Conservation (phyloP, 2,113 vertebrate genomes). For the Baryphthengus martii region DNA sequence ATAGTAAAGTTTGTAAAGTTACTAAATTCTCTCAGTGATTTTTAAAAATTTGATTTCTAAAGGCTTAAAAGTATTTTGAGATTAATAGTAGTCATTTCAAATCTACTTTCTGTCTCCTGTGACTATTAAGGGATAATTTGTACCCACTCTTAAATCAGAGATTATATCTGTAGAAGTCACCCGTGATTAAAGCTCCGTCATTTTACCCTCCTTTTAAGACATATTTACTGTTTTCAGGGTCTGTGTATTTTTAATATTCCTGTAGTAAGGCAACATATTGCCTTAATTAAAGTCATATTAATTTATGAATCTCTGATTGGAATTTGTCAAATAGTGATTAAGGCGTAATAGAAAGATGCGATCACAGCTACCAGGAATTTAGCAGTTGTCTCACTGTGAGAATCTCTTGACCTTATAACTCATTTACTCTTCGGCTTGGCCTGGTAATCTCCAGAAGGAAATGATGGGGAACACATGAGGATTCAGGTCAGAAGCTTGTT, state of each 20-base stretch:
- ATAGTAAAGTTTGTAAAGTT: background rate
- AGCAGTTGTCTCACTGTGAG: slow-evolving; percentile 64
- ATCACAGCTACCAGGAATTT: slow-evolving; percentile 62
- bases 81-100: background rate
- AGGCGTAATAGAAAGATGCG: slow-evolving; percentile 50
- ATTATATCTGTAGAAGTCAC: background rate
- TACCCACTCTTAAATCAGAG: background rate
- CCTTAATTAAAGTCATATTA: slow-evolving; percentile 65
- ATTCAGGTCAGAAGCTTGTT: slow-evolving; percentile 64
- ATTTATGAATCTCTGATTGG: slow-evolving; percentile 54
- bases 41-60: background rate
- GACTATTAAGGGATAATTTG: background rate
- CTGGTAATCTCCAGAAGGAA: slow-evolving; percentile 68
- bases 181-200: background rate
- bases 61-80: background rate
- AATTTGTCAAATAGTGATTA: slow-evolving; percentile 68
- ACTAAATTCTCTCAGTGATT: background rate
- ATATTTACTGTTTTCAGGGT: background rate
- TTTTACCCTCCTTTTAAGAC: background rate
- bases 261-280: slow-evolving; percentile 32
- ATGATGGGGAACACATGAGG: slow-evolving; percentile 63
- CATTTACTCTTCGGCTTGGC: slow-evolving; percentile 58
- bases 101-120: background rate
- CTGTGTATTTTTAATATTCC: slow-evolving; percentile 44
- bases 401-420: slow-evolving; percentile 73